Evolutionary conservation across 2,888 invertebrate genomes (phyloP).

Genomic region (Tachystola acroxantha): DNA sequence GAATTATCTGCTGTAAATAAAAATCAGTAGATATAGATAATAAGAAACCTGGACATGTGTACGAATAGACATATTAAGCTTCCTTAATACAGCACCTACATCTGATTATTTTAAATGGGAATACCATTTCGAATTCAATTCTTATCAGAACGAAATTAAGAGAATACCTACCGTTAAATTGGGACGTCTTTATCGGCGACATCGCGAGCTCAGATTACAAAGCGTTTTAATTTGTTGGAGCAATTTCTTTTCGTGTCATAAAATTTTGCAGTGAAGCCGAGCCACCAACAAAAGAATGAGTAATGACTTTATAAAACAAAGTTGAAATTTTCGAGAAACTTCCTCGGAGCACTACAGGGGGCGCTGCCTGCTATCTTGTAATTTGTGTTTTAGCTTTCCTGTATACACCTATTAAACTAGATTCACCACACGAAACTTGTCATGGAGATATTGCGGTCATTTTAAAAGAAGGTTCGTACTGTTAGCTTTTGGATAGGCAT

Average conservation of each 20-base stretch:
- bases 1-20: too few species aligned
- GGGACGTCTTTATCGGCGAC: constrained; percentile 21
- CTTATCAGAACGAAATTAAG: constrained; percentile 2
- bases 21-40: too few species aligned
- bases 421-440: too few species aligned
- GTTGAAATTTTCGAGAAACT: constrained; percentile 63
- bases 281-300: constrained; percentile 71
- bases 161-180: constrained; percentile 7
- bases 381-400: constrained; percentile 43
- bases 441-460: too few species aligned
- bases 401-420: constrained; percentile 5
- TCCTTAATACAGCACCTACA: too few species aligned
- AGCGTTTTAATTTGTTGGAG: constrained; percentile 64
- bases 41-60: too few species aligned
- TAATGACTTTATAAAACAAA: constrained; percentile 71
- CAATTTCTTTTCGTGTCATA: constrained; percentile 67
- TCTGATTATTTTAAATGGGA: too few species aligned
- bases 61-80: too few species aligned
- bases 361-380: constrained; percentile 51
- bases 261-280: constrained; percentile 59
- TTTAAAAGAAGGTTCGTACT: too few species aligned
- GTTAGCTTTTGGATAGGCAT: too few species aligned
- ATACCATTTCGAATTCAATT: too few species aligned
- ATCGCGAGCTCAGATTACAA: constrained; percentile 41
- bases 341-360: constrained; percentile 50